These are phyloP conservation scores for Chrysina gloriosa DNA, from an alignment of 2,888 invertebrate species.

Conservation along the genomic window DNA sequence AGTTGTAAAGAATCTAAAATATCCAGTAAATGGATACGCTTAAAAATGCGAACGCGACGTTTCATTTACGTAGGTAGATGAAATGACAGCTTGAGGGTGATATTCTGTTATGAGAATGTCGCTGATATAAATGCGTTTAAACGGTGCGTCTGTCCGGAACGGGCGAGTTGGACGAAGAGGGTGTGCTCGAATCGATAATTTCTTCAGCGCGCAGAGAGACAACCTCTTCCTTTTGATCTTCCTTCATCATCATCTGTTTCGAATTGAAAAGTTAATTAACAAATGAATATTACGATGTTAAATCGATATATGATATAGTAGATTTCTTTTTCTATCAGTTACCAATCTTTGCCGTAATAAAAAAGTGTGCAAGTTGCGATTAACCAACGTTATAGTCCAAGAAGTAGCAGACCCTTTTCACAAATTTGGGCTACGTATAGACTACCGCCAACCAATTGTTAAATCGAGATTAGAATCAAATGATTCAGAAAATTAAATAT, in stretches of 20 bases:
- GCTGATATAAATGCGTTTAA: conserved; percentile 40
- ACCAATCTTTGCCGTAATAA: not conserved
- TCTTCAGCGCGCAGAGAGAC: conserved; percentile 74
- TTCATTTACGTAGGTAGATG: not conserved
- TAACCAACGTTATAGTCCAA: not conserved
- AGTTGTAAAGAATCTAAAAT: not conserved
- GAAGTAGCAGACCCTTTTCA: too few species aligned
- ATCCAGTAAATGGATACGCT: not conserved
- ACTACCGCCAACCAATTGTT: too few species aligned
- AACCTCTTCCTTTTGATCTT: conserved; percentile 74
- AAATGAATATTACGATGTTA: not conserved
- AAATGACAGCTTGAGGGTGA: not conserved
- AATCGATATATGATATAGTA: conserved; percentile 3
- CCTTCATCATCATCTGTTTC: conserved; percentile 70
- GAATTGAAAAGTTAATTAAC: conserved; percentile 3
- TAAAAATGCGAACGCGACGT: not conserved
- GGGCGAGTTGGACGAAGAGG: conserved; percentile 49
- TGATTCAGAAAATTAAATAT: too few species aligned
- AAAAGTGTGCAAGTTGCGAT: not conserved
- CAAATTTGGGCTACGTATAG: too few species aligned
- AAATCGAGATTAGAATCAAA: too few species aligned
- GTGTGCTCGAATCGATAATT: conserved; percentile 49
- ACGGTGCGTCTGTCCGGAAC: conserved; percentile 44
- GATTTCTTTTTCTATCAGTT: conserved; percentile 10
- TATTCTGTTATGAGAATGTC: not conserved